These are phyloP conservation scores for Sebastes flavidus DNA, from an alignment of 2,797 vertebrate genomes.

Conservation along the genomic window DNA sequence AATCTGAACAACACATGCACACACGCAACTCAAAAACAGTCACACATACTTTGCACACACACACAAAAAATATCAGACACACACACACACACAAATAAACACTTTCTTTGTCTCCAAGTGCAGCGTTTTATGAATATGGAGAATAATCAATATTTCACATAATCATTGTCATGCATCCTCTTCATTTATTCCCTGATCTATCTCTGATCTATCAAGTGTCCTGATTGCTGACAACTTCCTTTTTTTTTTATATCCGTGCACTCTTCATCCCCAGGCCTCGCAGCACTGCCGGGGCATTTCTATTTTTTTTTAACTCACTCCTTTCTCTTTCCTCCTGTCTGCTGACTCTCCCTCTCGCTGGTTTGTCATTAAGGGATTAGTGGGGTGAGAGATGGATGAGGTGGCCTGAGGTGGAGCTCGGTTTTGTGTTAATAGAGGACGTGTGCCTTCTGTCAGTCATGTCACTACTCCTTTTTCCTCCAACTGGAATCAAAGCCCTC, in stretches of 20 bases:
- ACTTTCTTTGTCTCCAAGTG: slow-evolving; percentile 29
- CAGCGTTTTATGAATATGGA: not conserved
- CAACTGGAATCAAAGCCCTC: not conserved
- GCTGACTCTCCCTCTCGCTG: slow-evolving; percentile 39
- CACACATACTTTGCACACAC: not conserved
- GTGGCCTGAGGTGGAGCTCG: slow-evolving; percentile 35
- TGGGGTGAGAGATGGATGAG: slow-evolving; percentile 42
- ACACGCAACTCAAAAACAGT: slow-evolving; percentile 8
- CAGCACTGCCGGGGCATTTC: not conserved
- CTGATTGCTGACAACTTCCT: not conserved
- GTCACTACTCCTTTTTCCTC: not conserved
- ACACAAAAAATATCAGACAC: not conserved
- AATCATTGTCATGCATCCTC: not conserved
- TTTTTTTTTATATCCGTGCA: not conserved
- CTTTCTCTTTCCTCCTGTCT: not conserved
- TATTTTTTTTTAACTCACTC: not conserved
- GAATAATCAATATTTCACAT: slow-evolving; percentile 23
- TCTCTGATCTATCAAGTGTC: not conserved
- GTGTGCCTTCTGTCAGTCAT: slow-evolving; percentile 54
- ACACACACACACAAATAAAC: slow-evolving; percentile 18
- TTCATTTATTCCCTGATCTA: not conserved
- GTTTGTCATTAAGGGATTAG: slow-evolving; percentile 64
- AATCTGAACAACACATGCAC: slow-evolving; percentile 62
- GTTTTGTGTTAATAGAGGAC: slow-evolving; percentile 47
- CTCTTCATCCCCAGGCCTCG: not conserved